These are phyloP conservation scores for Rutpela maculata DNA, from an alignment of 2,888 invertebrate genomes.

Conservation along the genomic window DNA sequence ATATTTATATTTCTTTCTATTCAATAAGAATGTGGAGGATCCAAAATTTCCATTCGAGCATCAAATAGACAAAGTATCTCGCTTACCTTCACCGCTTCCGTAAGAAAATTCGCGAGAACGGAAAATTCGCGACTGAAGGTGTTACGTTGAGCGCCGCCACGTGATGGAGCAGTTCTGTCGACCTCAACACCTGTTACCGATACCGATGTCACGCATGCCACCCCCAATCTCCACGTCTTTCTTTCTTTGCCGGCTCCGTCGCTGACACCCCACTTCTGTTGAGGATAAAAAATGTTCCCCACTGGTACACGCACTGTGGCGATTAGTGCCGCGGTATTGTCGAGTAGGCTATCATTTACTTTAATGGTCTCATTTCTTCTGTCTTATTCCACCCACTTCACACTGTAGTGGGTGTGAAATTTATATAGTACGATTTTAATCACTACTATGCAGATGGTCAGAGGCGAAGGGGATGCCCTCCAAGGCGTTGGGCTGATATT, in stretches of 20 bases:
- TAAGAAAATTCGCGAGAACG: constrained; percentile 8
- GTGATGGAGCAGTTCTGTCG: constrained; percentile 52
- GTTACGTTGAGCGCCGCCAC: constrained; percentile 45
- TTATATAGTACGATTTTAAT: too few species aligned
- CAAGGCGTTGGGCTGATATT: too few species aligned
- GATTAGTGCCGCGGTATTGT: neutral
- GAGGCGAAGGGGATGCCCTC: too few species aligned
- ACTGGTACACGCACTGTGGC: neutral
- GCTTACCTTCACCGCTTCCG: neutral
- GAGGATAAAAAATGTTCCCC: neutral
- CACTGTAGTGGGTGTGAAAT: neutral
- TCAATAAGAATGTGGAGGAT: neutral
- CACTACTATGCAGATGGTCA: too few species aligned
- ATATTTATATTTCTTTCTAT: too few species aligned
- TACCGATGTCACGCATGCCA: constrained; percentile 41
- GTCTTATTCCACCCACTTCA: neutral
- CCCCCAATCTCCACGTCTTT: constrained; percentile 9
- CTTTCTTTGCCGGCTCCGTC: neutral
- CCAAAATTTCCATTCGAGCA: neutral
- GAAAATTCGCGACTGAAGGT: constrained; percentile 34
- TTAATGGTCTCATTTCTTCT: neutral
- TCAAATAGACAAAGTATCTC: neutral
- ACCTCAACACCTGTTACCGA: constrained; percentile 51
- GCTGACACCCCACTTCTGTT: neutral
- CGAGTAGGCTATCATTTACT: neutral